Conservation (phyloP, 2,888 invertebrate genomes). For the Campaea margaritaria region DNA sequence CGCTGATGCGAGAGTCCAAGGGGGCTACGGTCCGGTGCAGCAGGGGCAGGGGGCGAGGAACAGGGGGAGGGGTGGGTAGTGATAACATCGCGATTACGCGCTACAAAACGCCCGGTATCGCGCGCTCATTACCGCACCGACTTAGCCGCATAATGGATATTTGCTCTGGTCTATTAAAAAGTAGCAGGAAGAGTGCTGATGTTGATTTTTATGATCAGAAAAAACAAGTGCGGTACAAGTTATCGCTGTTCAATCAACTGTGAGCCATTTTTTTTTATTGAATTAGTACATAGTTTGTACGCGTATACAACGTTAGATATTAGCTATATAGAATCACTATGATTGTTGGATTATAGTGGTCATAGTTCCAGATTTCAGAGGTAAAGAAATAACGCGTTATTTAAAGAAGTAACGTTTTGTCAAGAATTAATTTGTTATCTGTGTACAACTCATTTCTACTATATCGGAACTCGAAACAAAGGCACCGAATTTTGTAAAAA, state of each 20-base stretch:
- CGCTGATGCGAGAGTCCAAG: constrained; percentile 31
- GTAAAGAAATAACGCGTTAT: too few species aligned
- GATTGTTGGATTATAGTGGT: too few species aligned
- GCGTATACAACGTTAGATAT: too few species aligned
- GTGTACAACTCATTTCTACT: too few species aligned
- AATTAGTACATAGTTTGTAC: too few species aligned
- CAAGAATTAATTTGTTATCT: too few species aligned
- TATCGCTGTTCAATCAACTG: neutral
- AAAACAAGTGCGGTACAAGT: constrained; percentile 10
- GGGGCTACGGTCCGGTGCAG: constrained; percentile 64
- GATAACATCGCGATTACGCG: constrained; percentile 81
- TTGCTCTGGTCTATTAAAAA: constrained; percentile 17
- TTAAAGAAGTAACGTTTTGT: too few species aligned
- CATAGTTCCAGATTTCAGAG: too few species aligned
- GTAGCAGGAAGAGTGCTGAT: neutral
- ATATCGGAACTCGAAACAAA: too few species aligned
- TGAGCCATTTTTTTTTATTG: neutral
- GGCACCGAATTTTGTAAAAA: too few species aligned
- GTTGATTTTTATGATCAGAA: constrained; percentile 1
- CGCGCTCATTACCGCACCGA: constrained; percentile 68
- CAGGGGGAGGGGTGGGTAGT: constrained; percentile 43
- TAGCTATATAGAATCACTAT: too few species aligned
- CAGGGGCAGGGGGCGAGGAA: constrained; percentile 36
- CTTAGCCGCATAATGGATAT: constrained; percentile 61
- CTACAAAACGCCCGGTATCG: constrained; percentile 80